Evolutionary conservation across 2,797 vertebrate genomes (phyloP).

Genomic region (Crocodylus rhombifer): DNA sequence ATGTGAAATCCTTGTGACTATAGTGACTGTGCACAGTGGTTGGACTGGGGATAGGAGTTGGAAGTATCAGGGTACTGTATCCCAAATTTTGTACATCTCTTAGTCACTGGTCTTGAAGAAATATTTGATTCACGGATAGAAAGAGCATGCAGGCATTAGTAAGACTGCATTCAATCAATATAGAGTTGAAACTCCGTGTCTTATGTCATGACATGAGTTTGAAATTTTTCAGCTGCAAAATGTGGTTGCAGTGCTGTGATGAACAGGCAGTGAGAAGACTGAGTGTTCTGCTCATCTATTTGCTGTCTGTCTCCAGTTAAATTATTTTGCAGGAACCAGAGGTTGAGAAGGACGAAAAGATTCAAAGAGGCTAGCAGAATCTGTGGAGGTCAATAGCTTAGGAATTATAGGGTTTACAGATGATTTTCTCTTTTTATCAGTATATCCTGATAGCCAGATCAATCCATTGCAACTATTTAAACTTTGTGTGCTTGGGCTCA

Average conservation of each 20-base stretch:
- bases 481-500: too few species aligned
- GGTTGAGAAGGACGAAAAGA: not conserved
- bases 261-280: not conserved
- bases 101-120: not conserved
- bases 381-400: too few species aligned
- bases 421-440: not conserved
- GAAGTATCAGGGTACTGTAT: too few species aligned
- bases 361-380: not conserved
- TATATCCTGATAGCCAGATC: not conserved
- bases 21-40: not conserved
- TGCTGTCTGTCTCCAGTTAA: not conserved
- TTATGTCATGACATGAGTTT: conserved; percentile 42
- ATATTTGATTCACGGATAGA: too few species aligned
- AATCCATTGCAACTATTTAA: not conserved
- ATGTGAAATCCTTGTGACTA: not conserved
- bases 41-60: not conserved
- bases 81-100: not conserved
- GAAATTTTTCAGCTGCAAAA: not conserved
- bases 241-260: not conserved
- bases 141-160: not conserved
- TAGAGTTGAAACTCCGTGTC: not conserved
- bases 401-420: not conserved
- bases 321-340: not conserved
- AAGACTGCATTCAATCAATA: not conserved
- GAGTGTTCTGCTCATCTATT: not conserved